A percentile compares a stretch with the other conserved stretches of the same genome.
Conservation (phyloP, 2,113 vertebrate species). For the Coracopsis vasa region DNA sequence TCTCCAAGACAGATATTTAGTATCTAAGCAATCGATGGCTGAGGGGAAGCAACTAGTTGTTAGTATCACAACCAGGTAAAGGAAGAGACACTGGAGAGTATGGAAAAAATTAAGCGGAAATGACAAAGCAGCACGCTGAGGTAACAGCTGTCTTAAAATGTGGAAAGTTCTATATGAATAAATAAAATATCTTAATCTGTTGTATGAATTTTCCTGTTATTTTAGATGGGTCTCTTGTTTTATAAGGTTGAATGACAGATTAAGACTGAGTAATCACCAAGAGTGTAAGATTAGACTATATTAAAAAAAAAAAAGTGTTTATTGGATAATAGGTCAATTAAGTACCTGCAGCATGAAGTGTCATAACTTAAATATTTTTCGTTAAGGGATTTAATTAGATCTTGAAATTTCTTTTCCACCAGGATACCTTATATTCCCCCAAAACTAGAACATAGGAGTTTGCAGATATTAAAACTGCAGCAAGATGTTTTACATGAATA, state of each 20-base stretch:
- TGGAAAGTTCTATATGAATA: not conserved
- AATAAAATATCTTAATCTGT: not conserved
- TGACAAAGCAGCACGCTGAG: not conserved
- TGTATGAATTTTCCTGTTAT: not conserved
- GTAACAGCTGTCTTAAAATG: not conserved
- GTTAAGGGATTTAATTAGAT: not conserved
- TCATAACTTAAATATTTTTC: not conserved
- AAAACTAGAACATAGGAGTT: not conserved
- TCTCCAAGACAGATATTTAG: not conserved
- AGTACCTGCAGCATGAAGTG: not conserved
- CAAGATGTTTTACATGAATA: not conserved
- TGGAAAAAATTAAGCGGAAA: not conserved
- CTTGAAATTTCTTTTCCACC: not conserved
- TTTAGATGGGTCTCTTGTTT: not conserved
- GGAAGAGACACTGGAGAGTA: not conserved
- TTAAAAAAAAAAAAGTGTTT: not conserved
- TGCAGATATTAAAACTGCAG: not conserved
- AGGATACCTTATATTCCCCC: not conserved
- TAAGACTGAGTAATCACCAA: not conserved
- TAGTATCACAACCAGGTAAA: not conserved
- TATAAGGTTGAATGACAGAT: not conserved
- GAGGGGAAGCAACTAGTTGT: not conserved
- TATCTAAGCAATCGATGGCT: not conserved
- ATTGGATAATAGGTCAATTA: not conserved
- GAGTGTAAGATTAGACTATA: not conserved